These are phyloP conservation scores for Campaea margaritaria DNA, from an alignment of 2,888 invertebrate genomes.

Conservation along the genomic window DNA sequence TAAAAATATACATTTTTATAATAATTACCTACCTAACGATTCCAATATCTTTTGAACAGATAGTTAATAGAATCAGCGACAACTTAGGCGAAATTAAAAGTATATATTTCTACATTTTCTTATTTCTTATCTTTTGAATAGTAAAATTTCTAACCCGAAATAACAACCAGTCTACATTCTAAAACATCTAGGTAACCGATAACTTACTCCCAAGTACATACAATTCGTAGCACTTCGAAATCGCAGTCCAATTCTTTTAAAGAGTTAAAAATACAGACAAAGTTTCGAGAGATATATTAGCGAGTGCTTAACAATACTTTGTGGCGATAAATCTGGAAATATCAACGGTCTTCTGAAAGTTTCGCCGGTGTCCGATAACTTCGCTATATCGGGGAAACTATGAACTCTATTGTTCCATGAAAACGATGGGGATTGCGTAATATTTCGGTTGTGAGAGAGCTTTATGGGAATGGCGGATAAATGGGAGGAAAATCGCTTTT, in stretches of 20 bases:
- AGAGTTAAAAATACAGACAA: slow-evolving; percentile 40
- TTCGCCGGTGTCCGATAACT: slow-evolving; percentile 42
- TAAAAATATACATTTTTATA: no score
- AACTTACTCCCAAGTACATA: background rate
- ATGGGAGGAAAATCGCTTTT: slow-evolving; percentile 28
- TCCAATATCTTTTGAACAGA: no score
- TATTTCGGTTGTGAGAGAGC: slow-evolving; percentile 34
- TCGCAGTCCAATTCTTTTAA: slow-evolving; percentile 40
- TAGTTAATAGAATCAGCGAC: no score
- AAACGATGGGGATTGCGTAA: slow-evolving; percentile 41
- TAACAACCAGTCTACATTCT: background rate
- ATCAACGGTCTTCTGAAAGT: slow-evolving; percentile 46
- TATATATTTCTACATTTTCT: no score
- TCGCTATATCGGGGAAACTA: slow-evolving; percentile 42
- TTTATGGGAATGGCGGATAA: slow-evolving; percentile 28
- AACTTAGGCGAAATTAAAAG: no score
- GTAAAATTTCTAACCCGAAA: background rate
- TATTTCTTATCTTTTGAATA: background rate
- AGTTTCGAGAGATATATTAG: slow-evolving; percentile 47
- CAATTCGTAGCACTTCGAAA: slow-evolving; percentile 25
- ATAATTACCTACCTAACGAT: no score
- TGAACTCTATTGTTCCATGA: slow-evolving; percentile 46
- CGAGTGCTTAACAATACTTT: slow-evolving; percentile 45
- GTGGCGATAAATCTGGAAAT: slow-evolving; percentile 47
- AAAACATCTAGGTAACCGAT: background rate